Base-by-base conservation (phyloP, 92 coral and sea anemone genomes). In the Meandrina meandrites region DNA sequence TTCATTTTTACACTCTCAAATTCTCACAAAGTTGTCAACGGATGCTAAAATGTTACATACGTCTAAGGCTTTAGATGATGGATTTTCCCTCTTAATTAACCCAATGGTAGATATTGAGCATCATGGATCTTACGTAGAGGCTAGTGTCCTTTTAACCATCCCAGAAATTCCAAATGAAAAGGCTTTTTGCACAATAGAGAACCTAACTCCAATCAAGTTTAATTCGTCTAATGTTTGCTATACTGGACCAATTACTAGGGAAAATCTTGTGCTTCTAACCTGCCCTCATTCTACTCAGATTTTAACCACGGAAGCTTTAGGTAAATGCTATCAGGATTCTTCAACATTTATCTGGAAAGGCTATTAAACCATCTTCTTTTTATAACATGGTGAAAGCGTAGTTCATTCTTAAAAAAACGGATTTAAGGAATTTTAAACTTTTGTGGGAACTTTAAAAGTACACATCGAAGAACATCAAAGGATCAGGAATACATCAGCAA, bases 51-150 rank as follows among this genome's bases (percentile, higher is more conserved):
- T 90, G 81, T 21, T 32, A 10, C 60, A 36, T 58, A 84, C 93
- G 1, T 14, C 84, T 24, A 47, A 84, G 34, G 92, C 83, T 0
- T 18, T 89, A 15, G n/a, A 47, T 7, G 76, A 85, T 40, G 40
- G 92, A 82, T 84, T 85, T n/a, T 67, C 89, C 8, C 69, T 89
- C 19, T 76, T 89, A 21, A 51, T 87, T 2, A 88, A 84, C 35
- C 93, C 91, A 5, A 71, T 86, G 81, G 83, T 91, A 0, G 93
- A 91, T 24, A 79, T 79, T 14, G 86, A 88, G 76, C 91, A 84
- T 74, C 56, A 36, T 6, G 93, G 87, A 16, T 18, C 47, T 12
- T 48, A 84, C 35, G 5, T 87, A 2, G 87, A 73, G n/a, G 35
- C 82, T 1, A 91, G 82, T 27, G 24, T 91, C 28, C 74, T 91